Percentiles rank a stretch among this genome's conserved stretches.
These are phyloP conservation scores for Apostichopus leukothele DNA, from an alignment of 53 echinoderm and acorn worm genomes.

Conservation along the genomic window DNA sequence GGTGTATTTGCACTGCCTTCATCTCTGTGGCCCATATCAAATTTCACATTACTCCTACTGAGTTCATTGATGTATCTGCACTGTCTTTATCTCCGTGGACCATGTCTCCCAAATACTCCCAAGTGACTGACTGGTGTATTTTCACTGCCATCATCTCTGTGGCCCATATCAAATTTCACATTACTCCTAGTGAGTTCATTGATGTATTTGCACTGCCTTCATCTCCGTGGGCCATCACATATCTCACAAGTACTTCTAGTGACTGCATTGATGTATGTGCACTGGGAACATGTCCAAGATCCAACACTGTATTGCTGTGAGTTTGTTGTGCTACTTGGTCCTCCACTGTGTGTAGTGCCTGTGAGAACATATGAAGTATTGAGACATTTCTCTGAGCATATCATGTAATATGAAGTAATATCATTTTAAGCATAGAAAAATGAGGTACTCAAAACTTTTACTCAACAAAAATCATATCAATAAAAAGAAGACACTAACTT, in stretches of 20 bases:
- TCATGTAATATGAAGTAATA: slow-evolving; percentile 1
- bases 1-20: slow-evolving; percentile 82
- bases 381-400: background rate
- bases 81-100: slow-evolving; percentile 56
- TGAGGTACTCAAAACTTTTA: no score
- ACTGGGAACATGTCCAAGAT: slow-evolving; percentile 79
- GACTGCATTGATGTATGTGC: slow-evolving; percentile 91
- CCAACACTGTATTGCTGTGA: slow-evolving; percentile 42
- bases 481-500: no score
- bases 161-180: slow-evolving; percentile 26
- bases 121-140: slow-evolving; percentile 79
- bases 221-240: slow-evolving; percentile 80
- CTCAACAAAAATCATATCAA: no score
- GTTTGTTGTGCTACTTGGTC: slow-evolving; percentile 25
- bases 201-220: background rate
- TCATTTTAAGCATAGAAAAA: no score
- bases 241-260: slow-evolving; percentile 78
- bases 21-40: slow-evolving; percentile 63
- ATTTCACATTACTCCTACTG: no score
- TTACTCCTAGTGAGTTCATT: no score
- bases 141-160: slow-evolving; percentile 81
- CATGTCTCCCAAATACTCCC: slow-evolving; percentile 76
- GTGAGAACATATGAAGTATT: background rate
- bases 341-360: slow-evolving; percentile 4
- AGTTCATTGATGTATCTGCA: no score